Evolutionary conservation across 2,113 vertebrate species (phyloP).

Genomic region (Nettapus auritus): DNA sequence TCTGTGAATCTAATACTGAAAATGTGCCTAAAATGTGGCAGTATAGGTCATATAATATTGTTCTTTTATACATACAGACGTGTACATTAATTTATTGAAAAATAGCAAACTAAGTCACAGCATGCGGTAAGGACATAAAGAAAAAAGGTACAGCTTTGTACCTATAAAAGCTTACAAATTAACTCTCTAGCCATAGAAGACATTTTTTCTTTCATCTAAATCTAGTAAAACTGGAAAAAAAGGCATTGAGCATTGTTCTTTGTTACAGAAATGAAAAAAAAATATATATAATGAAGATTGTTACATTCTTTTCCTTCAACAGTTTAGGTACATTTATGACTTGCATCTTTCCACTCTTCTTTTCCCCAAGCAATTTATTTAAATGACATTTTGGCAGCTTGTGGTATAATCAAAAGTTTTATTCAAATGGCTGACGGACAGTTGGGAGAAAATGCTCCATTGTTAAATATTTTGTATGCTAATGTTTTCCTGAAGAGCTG

Average conservation of each 20-base stretch:
- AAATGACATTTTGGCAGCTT: not conserved
- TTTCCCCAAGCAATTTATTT: not conserved
- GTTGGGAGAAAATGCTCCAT: not conserved
- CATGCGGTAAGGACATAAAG: not conserved
- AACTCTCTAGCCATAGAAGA: not conserved
- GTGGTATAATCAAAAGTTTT: not conserved
- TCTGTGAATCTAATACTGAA: not conserved
- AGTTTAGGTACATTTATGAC: not conserved
- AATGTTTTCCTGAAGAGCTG: constrained; percentile 19
- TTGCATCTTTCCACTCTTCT: not conserved
- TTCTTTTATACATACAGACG: not conserved
- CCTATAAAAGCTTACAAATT: not conserved
- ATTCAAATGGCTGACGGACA: not conserved
- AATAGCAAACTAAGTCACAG: not conserved
- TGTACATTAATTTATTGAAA: not conserved
- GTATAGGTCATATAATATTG: not conserved
- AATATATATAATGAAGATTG: not conserved
- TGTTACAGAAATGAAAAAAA: not conserved
- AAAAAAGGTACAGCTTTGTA: not conserved
- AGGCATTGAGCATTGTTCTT: not conserved
- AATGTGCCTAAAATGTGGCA: not conserved
- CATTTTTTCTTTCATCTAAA: not conserved
- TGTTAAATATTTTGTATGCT: not conserved
- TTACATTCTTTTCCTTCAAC: not conserved
- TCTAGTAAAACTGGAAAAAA: not conserved